These are phyloP conservation scores for Chaenocephalus aceratus DNA, from an alignment of 2,113 vertebrate species.

Conservation along the genomic window DNA sequence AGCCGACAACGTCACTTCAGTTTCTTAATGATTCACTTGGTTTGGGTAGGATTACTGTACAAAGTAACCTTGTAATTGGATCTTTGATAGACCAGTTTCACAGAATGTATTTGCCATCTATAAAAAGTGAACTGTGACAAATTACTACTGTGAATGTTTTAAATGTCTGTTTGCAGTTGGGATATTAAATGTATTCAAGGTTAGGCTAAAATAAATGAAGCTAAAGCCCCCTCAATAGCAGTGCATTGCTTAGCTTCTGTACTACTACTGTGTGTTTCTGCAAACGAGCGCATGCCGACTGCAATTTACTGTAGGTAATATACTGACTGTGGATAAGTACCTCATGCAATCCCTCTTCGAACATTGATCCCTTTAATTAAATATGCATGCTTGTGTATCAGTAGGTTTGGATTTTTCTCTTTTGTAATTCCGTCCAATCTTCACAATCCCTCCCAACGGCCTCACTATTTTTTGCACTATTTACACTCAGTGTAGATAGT, in stretches of 20 bases:
- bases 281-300: too few species aligned
- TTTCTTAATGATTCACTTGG: neutral
- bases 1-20: neutral
- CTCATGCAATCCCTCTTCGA: too few species aligned
- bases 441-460: neutral
- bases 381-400: neutral
- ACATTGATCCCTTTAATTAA: slow-evolving; percentile 2
- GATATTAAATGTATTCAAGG: neutral
- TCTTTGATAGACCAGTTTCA: neutral
- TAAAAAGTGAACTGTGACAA: too few species aligned
- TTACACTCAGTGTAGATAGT: slow-evolving; percentile 5
- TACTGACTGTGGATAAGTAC: too few species aligned
- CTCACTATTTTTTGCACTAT: slow-evolving; percentile 26
- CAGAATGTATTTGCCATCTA: neutral
- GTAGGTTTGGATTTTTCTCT: slow-evolving; percentile 9
- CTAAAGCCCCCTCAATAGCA: too few species aligned
- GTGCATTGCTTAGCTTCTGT: too few species aligned
- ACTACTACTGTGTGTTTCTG: too few species aligned
- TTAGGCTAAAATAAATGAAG: neutral
- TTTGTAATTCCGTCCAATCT: slow-evolving; percentile 11
- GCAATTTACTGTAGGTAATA: too few species aligned
- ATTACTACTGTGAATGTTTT: neutral
- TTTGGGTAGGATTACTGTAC: neutral
- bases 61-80: neutral
- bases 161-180: neutral